phyloP scores from a whole-genome alignment of 2,113 vertebrate species.

The Polypterus senegalus region DNA sequence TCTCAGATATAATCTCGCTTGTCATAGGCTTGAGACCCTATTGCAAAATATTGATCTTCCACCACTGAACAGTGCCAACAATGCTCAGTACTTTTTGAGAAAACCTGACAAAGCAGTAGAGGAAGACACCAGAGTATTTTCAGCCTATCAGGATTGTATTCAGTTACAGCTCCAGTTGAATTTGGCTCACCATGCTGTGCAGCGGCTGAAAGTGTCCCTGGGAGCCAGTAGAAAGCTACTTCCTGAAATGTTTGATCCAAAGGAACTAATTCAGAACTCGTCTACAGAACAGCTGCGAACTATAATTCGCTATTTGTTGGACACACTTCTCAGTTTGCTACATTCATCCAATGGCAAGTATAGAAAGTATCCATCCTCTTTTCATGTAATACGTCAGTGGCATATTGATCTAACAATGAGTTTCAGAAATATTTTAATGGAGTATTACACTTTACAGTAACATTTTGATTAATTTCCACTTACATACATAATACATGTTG shows the following conservation, averaged over 20 bases:
- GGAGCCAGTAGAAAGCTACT: constrained; percentile 68
- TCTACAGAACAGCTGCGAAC: constrained; percentile 94
- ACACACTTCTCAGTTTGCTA: constrained; percentile 90
- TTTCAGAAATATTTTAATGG: too few species aligned
- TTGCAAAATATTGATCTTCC: constrained; percentile 93
- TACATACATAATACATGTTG: too few species aligned
- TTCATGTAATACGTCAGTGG: too few species aligned
- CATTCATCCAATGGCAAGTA: constrained; percentile 88
- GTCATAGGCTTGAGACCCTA: constrained; percentile 89
- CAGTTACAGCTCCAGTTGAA: constrained; percentile 95
- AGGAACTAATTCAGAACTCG: constrained; percentile 77
- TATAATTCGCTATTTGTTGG: constrained; percentile 88
- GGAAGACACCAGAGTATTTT: constrained; percentile 92
- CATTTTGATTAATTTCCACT: too few species aligned
- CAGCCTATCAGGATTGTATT: constrained; percentile 95
- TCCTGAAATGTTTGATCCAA: constrained; percentile 42
- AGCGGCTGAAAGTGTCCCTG: constrained; percentile 80
- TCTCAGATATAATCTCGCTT: constrained; percentile 86
- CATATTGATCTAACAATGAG: too few species aligned
- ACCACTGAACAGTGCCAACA: constrained; percentile 93
- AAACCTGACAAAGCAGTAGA: constrained; percentile 96
- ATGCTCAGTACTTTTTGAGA: constrained; percentile 91
- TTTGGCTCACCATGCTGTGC: constrained; percentile 90
- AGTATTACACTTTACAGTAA: too few species aligned
- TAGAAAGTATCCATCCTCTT: too few species aligned